Conservation (phyloP, 2,113 vertebrate genomes). For the Balaenoptera acutorostrata region DNA sequence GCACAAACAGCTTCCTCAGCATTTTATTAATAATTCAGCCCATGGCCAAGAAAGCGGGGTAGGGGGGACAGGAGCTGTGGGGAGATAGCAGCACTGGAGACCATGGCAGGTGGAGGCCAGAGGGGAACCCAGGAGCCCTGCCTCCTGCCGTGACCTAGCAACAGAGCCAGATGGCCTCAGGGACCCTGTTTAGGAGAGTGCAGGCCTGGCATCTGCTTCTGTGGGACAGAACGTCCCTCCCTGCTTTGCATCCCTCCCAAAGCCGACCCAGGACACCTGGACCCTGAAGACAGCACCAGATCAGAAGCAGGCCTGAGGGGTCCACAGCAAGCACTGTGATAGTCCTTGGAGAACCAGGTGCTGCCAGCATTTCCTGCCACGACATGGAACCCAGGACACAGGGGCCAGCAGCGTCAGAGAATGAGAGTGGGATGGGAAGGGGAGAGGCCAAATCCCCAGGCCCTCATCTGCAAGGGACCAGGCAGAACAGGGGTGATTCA, state of each 20-base stretch:
- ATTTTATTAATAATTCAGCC: constrained; percentile 69
- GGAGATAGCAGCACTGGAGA: neutral
- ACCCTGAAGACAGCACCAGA: neutral
- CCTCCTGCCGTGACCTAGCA: constrained; percentile 64
- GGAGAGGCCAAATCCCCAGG: neutral
- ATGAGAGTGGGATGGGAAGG: neutral
- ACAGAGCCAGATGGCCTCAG: constrained; percentile 37
- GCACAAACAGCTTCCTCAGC: constrained; percentile 51
- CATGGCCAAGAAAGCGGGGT: neutral
- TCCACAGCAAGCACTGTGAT: neutral
- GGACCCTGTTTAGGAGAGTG: constrained; percentile 20
- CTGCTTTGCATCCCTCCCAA: neutral
- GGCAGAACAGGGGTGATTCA: neutral
- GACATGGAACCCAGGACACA: constrained; percentile 17
- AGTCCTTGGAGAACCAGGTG: neutral
- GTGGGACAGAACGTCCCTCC: constrained; percentile 33
- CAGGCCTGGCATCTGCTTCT: constrained; percentile 6
- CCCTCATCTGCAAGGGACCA: neutral
- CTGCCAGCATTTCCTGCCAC: neutral
- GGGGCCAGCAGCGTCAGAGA: neutral
- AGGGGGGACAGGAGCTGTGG: neutral
- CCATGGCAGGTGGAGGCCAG: neutral
- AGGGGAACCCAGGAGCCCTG: constrained; percentile 28
- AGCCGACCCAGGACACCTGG: constrained; percentile 13
- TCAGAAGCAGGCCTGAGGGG: constrained; percentile 48